Percentiles rank a stretch among this genome's conserved stretches.
These are phyloP conservation scores for Apostichopus leukothele DNA, from an alignment of 53 echinoderm and acorn worm species.

Conservation along the genomic window DNA sequence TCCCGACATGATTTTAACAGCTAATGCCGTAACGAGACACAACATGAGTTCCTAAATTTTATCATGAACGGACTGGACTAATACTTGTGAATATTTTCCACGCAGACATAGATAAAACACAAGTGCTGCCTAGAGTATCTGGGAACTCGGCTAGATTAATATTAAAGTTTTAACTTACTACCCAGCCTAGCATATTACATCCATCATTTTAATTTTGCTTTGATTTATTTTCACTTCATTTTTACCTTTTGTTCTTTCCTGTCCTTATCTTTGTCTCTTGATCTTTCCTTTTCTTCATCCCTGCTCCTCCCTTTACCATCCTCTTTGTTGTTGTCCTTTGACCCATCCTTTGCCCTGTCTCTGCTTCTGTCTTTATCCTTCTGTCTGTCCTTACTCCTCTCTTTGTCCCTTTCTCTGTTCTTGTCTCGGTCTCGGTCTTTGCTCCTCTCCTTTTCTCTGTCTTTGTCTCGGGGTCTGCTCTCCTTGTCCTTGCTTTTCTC, in stretches of 20 bases:
- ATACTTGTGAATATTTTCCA: no score
- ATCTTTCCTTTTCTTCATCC: conserved; percentile 51
- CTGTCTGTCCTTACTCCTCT: conserved; percentile 36
- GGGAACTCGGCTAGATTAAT: no score
- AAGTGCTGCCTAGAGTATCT: no score
- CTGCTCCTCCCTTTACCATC: conserved; percentile 23
- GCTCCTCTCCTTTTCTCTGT: conserved; percentile 38
- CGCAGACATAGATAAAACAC: no score
- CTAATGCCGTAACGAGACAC: no score
- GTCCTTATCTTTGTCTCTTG: conserved; percentile 63
- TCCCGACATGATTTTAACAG: no score
- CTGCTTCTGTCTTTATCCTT: conserved; percentile 49
- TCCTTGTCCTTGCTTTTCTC: conserved; percentile 63
- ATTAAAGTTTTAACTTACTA: no score
- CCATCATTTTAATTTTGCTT: no score
- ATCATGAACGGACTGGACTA: no score
- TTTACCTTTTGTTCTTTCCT: conserved; percentile 71
- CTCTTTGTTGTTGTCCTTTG: conserved; percentile 45
- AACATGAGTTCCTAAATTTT: no score
- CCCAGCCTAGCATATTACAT: no score
- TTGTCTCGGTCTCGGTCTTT: conserved; percentile 36
- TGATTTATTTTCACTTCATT: no score
- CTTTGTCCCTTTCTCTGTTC: conserved; percentile 35
- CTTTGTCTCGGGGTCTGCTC: conserved; percentile 54
- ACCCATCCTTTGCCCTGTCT: conserved; percentile 1